phyloP scores from a whole-genome alignment of 2,113 vertebrate genomes.

The Saguinus midas region DNA sequence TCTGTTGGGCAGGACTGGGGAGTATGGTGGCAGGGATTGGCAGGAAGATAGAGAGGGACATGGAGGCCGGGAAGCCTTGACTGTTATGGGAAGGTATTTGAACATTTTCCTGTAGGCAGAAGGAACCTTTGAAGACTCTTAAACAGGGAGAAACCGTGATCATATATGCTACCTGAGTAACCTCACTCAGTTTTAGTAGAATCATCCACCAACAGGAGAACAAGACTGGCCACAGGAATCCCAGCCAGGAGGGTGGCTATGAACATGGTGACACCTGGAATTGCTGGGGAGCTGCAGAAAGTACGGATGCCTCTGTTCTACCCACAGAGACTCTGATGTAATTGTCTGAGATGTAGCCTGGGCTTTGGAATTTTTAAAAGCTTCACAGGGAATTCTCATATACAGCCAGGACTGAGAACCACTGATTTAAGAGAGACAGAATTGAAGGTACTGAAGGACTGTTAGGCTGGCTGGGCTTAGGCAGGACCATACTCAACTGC shows the following conservation, averaged over 20 bases:
- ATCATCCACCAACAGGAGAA: not conserved
- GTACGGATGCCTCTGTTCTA: not conserved
- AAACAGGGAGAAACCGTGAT: not conserved
- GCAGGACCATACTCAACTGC: not conserved
- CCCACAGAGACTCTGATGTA: not conserved
- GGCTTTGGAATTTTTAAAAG: not conserved
- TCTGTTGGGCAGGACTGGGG: not conserved
- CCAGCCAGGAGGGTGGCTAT: not conserved
- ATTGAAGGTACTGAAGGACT: not conserved
- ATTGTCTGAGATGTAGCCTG: not conserved
- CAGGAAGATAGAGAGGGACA: not conserved
- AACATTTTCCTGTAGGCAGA: not conserved
- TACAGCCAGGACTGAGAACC: not conserved
- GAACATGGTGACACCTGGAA: not conserved
- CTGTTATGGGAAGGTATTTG: not conserved
- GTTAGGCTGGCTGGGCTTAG: not conserved
- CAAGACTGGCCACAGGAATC: not conserved
- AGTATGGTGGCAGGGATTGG: not conserved
- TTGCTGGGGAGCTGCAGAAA: not conserved
- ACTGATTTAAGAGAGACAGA: not conserved
- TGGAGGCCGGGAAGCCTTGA: not conserved
- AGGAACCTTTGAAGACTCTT: not conserved
- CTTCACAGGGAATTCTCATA: not conserved
- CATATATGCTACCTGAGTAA: not conserved
- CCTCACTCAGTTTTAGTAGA: not conserved